Evolutionary conservation across 2,888 invertebrate genomes (phyloP), one percentile per base, ranked within the genome.

Genomic region (Chydorus sphaericus): DNA sequence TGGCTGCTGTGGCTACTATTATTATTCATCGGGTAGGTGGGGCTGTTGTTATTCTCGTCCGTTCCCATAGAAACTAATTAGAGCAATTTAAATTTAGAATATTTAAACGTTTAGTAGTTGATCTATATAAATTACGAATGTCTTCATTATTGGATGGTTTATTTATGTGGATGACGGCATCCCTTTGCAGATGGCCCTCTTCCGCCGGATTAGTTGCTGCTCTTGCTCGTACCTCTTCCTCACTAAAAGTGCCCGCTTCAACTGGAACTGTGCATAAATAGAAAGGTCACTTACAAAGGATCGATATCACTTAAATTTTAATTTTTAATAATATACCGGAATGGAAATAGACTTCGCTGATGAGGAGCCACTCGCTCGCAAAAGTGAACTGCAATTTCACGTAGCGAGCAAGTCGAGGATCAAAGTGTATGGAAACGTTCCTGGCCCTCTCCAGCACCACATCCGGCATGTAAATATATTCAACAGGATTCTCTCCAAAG

Each of bases 311-410:
- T 10, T 33, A 33, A 33, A 14, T 10, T 10, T 33, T 10, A 44
- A 14, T 11, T 26, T 44, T 44, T n/a, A 18, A 7, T 16, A 39
- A 39, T 16, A 74, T 60, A 84, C 85, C 75, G 28, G 90, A 90
- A 63, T 83, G 83, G 69, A 92, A 92, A 57, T 83, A 80, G 60
- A 92, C 77, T 72, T 93, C 92, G 70, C 89, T 89, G 65, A 93
- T 78, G 71, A 92, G 80, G 62, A 92, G 82, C 48, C 48, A 49
- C 33, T 48, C 31, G 16, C 84, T 78, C 3, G 85, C 83, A 68
- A 90, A 91, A 62, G 77, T 76, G 54, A 91, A 75, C 64, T 83
- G 78, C 62, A 85, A 72, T 66, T 84, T 84, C 58, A 91, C 83
- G 74, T 81, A 88, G 65, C 79, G 77, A 28, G 86, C 92, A 53